These are phyloP conservation scores for Dinomys branickii DNA, from an alignment of 2,113 vertebrate species.

Conservation along the genomic window DNA sequence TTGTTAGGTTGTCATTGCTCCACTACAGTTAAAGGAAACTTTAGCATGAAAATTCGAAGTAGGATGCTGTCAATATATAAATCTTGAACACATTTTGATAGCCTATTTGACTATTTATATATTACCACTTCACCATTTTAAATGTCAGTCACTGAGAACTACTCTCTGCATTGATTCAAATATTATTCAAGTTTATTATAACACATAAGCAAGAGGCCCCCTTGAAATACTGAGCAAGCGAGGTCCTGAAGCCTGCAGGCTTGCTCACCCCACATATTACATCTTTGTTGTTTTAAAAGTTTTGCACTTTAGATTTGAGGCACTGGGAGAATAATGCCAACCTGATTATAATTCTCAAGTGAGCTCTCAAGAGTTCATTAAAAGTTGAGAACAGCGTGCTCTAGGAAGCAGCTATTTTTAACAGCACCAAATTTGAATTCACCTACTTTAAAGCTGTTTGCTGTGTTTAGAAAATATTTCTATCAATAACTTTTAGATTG, in stretches of 20 bases:
- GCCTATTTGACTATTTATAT: background rate
- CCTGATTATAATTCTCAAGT: constrained; percentile 82
- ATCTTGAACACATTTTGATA: background rate
- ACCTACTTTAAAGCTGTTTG: constrained; percentile 73
- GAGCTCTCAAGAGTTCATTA: constrained; percentile 80
- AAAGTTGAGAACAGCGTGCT: constrained; percentile 79
- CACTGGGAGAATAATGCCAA: constrained; percentile 75
- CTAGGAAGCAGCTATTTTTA: constrained; percentile 79
- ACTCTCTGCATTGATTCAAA: background rate
- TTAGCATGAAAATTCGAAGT: background rate
- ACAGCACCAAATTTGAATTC: constrained; percentile 73
- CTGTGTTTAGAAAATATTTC: constrained; percentile 76
- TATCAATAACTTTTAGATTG: constrained; percentile 63
- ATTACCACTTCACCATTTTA: background rate
- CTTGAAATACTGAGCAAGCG: background rate
- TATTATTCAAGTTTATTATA: background rate
- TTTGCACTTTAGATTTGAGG: constrained; percentile 65
- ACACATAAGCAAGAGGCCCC: background rate
- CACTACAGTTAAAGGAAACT: background rate
- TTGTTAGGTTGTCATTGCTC: background rate
- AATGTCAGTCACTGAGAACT: background rate
- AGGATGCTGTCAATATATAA: background rate
- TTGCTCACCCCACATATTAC: constrained; percentile 17
- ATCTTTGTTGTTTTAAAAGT: constrained; percentile 60
- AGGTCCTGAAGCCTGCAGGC: background rate